Evolutionary conservation across 2,113 vertebrate species (phyloP), one percentile per base, ranked within the genome.

Genomic region (Prionailurus bengalensis): DNA sequence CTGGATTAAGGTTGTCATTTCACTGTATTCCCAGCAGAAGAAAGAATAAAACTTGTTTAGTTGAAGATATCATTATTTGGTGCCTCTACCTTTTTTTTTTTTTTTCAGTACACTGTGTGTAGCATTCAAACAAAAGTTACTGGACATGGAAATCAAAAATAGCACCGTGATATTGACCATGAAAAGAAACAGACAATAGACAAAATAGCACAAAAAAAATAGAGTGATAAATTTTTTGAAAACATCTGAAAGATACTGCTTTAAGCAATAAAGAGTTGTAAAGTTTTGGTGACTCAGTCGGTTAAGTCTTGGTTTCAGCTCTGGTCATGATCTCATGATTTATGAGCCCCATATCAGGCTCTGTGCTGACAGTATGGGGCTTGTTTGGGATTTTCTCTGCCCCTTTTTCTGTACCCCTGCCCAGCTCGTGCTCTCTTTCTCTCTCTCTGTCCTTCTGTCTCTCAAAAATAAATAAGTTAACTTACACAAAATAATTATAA

Each of bases 181-280:
- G 31, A 21, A 27, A 89, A 88, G 53, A 84, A 68, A 68, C 17
- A 71, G 4, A 55, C 6, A 84, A 17, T 55, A 82, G 33, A 36
- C 29, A 21, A 91, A 88, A 84, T 61, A 89, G 65, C 13, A 58
- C 45, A 73, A 73, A 93, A 73, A 33, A 71, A 87, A 93, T 36
- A 80, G 25, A 97, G 48, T 63, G 8, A 84, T 19, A 80, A 93
- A 89, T 29, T 78, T 19, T 94, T 85, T 55, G 23, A 79, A 91
- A 58, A 7, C 65, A 82, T 81, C 36, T 42, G 45, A 94, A 93
- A 89, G 5, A 61, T 66, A 70, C 11, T 79, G 14, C n/a, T 91
- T 70, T 71, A 89, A 48, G 45, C 29, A 86, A 61, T 15, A 55
- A 36, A 96, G 66, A 81, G 79, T 74, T 76, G 9, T 14, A 61